Percentiles rank a stretch among this genome's conserved stretches.
phyloP scores from a whole-genome alignment of 2,888 invertebrate genomes.

The Pseudococcus viburni region DNA sequence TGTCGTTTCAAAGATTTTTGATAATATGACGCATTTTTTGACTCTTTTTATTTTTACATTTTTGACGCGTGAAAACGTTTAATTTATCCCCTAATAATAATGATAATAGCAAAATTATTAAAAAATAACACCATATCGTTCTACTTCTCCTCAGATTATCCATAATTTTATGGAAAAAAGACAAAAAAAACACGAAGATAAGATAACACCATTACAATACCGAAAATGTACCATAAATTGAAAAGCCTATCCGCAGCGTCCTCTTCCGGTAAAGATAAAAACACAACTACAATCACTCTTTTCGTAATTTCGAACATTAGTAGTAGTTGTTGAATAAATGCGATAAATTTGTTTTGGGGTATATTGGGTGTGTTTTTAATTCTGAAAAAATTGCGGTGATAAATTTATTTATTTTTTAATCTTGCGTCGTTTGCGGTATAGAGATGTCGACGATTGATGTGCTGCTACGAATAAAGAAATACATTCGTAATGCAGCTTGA shows the following conservation, averaged over 20 bases:
- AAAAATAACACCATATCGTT: no score
- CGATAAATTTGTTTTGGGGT: conserved; percentile 55
- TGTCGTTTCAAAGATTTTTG: no score
- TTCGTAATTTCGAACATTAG: neutral
- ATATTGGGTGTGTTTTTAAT: conserved; percentile 52
- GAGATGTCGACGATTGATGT: neutral
- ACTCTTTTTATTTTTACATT: no score
- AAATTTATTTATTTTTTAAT: neutral
- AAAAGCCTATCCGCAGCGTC: neutral
- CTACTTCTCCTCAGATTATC: neutral
- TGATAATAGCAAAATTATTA: no score
- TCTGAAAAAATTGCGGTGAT: neutral
- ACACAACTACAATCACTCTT: conserved; percentile 19
- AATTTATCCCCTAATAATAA: no score
- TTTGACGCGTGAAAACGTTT: no score
- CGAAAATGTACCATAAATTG: neutral
- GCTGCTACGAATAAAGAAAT: neutral
- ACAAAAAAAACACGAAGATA: neutral
- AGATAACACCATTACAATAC: neutral
- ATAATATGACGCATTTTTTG: no score
- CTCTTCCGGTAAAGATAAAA: conserved; percentile 53
- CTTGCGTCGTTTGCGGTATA: neutral
- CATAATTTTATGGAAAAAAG: neutral
- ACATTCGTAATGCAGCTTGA: conserved; percentile 10
- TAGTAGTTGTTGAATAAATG: conserved; percentile 15